A percentile compares a stretch with the other conserved stretches of the same genome.
phyloP scores from a whole-genome alignment of 2,797 vertebrate genomes.

The Acanthurus leucopareius region DNA sequence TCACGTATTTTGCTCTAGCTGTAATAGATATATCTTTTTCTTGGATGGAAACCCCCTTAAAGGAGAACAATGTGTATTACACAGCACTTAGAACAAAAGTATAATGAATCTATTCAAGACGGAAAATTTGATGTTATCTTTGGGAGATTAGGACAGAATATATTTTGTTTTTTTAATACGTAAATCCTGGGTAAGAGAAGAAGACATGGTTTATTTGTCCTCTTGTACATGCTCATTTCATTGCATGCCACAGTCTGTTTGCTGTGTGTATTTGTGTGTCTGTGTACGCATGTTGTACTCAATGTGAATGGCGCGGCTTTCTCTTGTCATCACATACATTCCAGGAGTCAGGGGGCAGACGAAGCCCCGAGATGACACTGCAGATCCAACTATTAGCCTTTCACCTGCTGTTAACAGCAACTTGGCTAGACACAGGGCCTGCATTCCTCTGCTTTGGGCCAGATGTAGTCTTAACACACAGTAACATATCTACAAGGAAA shows the following conservation, averaged over 20 bases:
- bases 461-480: constrained; percentile 82
- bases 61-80: constrained; percentile 72
- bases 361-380: constrained; percentile 93
- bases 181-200: constrained; percentile 44
- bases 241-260: constrained; percentile 46
- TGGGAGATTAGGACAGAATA: constrained; percentile 55
- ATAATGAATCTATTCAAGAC: constrained; percentile 66
- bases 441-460: constrained; percentile 90
- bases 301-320: constrained; percentile 68
- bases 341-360: constrained; percentile 92
- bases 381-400: constrained; percentile 95
- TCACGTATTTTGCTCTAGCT: constrained; percentile 32
- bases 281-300: constrained; percentile 45
- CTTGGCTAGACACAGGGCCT: constrained; percentile 90
- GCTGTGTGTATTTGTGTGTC: constrained; percentile 27
- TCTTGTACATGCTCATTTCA: constrained; percentile 50
- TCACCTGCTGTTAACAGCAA: constrained; percentile 94
- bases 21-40: constrained; percentile 71
- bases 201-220: constrained; percentile 68
- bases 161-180: constrained; percentile 53
- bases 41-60: constrained; percentile 66
- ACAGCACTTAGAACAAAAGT: constrained; percentile 44
- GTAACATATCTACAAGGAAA: constrained; percentile 68
- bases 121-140: constrained; percentile 65
- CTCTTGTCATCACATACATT: constrained; percentile 98